phyloP scores from a whole-genome alignment of 2,113 vertebrate genomes.

The Phycodurus eques region DNA sequence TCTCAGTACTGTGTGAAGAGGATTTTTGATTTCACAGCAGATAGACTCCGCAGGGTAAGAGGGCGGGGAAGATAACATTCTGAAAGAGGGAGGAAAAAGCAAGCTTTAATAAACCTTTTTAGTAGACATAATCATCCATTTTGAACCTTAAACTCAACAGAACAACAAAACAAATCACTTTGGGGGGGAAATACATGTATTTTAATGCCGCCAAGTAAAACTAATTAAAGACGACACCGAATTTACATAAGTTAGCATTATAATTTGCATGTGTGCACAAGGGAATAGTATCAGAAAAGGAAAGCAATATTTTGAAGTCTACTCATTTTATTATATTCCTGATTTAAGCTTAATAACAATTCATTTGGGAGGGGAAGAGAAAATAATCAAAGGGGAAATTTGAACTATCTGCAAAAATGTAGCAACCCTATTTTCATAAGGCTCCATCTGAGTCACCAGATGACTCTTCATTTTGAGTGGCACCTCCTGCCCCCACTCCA shows the following conservation, averaged over 20 bases:
- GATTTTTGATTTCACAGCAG: slow-evolving; percentile 71
- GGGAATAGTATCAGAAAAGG: slow-evolving; percentile 79
- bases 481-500: slow-evolving; percentile 75
- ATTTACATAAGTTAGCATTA: slow-evolving; percentile 85
- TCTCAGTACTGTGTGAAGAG: slow-evolving; percentile 59
- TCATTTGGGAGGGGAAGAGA: slow-evolving; percentile 77
- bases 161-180: slow-evolving; percentile 83
- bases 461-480: slow-evolving; percentile 79
- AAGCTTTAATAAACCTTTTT: slow-evolving; percentile 77
- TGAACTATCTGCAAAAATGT: slow-evolving; percentile 83
- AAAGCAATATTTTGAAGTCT: slow-evolving; percentile 83
- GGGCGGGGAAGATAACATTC: slow-evolving; percentile 74
- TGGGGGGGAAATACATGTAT: slow-evolving; percentile 83
- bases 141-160: slow-evolving; percentile 77
- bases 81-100: slow-evolving; percentile 49
- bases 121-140: slow-evolving; percentile 77
- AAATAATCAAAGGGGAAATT: slow-evolving; percentile 77
- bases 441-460: slow-evolving; percentile 73
- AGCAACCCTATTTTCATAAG: slow-evolving; percentile 74
- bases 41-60: slow-evolving; percentile 54
- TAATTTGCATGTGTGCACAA: slow-evolving; percentile 80
- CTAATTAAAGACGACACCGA: slow-evolving; percentile 84
- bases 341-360: slow-evolving; percentile 84
- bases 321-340: slow-evolving; percentile 84
- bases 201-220: slow-evolving; percentile 84